A percentile compares a stretch with the other conserved stretches of the same genome.
Evolutionary conservation across 2,888 invertebrate genomes (phyloP).

Genomic region (Epirrhoe alternata): DNA sequence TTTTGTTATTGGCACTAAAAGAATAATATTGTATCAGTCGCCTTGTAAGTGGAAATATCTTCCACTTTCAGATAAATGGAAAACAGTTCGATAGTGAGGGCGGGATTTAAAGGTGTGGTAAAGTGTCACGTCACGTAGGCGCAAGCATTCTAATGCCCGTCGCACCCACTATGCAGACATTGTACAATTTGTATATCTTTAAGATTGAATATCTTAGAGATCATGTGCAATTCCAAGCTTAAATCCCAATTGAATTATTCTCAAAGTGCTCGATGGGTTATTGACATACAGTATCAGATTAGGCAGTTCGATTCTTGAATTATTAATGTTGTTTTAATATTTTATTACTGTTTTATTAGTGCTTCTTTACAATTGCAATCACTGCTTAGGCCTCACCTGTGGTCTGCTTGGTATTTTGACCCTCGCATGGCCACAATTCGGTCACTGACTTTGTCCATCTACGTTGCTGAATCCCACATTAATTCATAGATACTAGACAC

Average conservation of each 20-base stretch:
- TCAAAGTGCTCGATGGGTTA: constrained; percentile 53
- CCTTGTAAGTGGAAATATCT: constrained; percentile 2
- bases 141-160: constrained; percentile 59
- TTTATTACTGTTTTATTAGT: neutral
- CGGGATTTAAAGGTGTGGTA: constrained; percentile 41
- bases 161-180: constrained; percentile 52
- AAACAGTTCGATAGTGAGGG: constrained; percentile 43
- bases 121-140: constrained; percentile 62
- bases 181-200: constrained; percentile 18
- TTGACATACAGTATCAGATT: constrained; percentile 49
- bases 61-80: constrained; percentile 21
- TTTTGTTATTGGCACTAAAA: no score
- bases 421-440: neutral
- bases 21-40: no score
- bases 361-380: no score
- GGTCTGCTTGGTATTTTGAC: neutral
- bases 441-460: neutral
- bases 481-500: constrained; percentile 49
- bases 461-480: constrained; percentile 33
- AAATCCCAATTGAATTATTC: constrained; percentile 9
- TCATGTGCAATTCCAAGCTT: constrained; percentile 16
- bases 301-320: neutral
- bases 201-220: constrained; percentile 18
- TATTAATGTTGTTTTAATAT: neutral
- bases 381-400: no score